Evolutionary conservation across 1,140 invertebrate species (phyloP).

Genomic region (Tetranychus cinnabarinus): DNA sequence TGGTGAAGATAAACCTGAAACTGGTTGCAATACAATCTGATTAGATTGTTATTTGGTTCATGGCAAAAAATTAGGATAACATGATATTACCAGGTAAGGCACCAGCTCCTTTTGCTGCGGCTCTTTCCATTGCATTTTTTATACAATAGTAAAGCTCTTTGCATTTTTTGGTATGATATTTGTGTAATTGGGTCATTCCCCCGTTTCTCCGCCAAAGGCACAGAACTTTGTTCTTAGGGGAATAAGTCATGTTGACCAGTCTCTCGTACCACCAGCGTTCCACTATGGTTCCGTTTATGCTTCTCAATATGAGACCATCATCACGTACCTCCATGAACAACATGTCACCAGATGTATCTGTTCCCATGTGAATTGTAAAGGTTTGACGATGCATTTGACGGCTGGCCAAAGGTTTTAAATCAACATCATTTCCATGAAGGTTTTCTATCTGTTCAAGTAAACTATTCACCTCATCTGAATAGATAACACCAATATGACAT

Average conservation of each 20-base stretch:
- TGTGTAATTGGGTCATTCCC: conserved; percentile 76
- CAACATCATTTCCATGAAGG: conserved; percentile 81
- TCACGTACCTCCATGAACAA: conserved; percentile 91
- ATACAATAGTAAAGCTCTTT: conserved; percentile 95
- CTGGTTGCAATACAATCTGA: not conserved
- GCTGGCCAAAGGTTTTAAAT: conserved; percentile 58
- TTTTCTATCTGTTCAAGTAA: conserved; percentile 82
- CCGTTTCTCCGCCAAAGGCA: conserved; percentile 52
- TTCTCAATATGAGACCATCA: conserved; percentile 80
- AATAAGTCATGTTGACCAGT: conserved; percentile 97
- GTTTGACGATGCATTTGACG: conserved; percentile 83
- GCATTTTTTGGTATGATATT: conserved; percentile 99
- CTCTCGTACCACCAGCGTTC: conserved; percentile 97
- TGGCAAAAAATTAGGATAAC: not conserved
- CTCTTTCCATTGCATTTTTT: conserved; percentile 93
- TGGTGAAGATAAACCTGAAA: not conserved
- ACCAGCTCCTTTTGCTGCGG: conserved; percentile 54
- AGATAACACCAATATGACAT: conserved; percentile 89
- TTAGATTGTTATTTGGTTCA: not conserved
- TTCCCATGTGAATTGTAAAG: conserved; percentile 87
- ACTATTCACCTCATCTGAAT: conserved; percentile 91
- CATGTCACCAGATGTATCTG: conserved; percentile 63
- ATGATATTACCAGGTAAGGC: conserved; percentile 28
- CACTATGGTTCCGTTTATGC: conserved; percentile 76
- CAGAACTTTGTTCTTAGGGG: conserved; percentile 86